Conservation (phyloP, 2,797 vertebrate genomes). For the Cossypha dichroa region DNA sequence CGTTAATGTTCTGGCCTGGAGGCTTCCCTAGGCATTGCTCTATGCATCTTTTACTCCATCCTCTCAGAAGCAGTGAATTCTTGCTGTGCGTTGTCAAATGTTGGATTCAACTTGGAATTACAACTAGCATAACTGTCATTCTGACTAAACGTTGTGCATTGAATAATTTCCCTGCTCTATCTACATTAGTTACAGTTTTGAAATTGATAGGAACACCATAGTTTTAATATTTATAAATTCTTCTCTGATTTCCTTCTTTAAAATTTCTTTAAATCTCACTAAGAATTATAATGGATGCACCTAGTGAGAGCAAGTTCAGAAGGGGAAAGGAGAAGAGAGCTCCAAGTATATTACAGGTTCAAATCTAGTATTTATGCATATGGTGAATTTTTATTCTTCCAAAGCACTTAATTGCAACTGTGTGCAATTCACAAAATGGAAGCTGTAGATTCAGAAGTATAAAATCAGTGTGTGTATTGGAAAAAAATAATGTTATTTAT, state of each 20-base stretch:
- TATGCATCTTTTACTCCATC: accelerated
- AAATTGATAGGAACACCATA: background rate
- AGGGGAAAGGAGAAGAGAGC: background rate
- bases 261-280: background rate
- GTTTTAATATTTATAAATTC: background rate
- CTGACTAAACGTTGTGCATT: accelerated
- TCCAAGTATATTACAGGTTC: background rate
- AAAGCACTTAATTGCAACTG: background rate
- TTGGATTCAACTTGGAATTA: background rate
- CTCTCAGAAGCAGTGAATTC: background rate
- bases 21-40: background rate
- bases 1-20: background rate
- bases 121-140: background rate
- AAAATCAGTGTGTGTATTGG: background rate
- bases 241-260: background rate
- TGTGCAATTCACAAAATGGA: background rate
- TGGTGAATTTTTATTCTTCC: background rate
- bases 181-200: background rate
- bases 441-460: background rate
- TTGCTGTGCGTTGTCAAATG: background rate
- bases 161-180: background rate
- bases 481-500: background rate
- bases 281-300: background rate
- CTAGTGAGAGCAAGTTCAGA: background rate
- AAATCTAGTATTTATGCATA: background rate